Conservation (phyloP, 2,797 vertebrate species). For the Prionace glauca region DNA sequence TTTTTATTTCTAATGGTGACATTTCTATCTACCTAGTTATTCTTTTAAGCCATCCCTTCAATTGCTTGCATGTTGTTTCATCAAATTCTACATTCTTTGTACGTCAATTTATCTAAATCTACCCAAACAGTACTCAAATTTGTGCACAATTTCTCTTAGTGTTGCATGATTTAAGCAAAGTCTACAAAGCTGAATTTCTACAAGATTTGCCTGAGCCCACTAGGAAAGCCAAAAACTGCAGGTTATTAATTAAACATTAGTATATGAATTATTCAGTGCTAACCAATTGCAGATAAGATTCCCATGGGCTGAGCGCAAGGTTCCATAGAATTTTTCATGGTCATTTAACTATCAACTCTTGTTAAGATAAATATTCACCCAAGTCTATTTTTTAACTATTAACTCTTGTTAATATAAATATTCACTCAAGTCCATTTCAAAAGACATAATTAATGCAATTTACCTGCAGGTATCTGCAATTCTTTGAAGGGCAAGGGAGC, state of each 20-base stretch:
- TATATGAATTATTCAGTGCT: neutral
- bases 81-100: neutral
- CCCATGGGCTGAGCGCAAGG: neutral
- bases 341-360: constrained; percentile 23
- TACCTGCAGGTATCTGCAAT: neutral
- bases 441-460: neutral
- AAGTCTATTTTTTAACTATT: neutral
- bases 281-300: constrained; percentile 17
- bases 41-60: neutral
- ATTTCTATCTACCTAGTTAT: neutral
- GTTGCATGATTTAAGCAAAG: neutral
- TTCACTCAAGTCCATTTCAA: neutral
- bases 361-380: neutral
- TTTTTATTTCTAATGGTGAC: neutral
- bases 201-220: neutral
- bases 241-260: constrained; percentile 3
- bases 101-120: neutral
- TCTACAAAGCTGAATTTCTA: neutral
- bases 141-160: neutral
- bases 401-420: neutral
- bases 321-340: constrained; percentile 6
- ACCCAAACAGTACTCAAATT: neutral
- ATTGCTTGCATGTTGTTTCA: neutral
- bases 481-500: neutral
- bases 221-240: neutral